Evolutionary conservation across 2,113 vertebrate species (phyloP).

Genomic region (Myodes glareolus): DNA sequence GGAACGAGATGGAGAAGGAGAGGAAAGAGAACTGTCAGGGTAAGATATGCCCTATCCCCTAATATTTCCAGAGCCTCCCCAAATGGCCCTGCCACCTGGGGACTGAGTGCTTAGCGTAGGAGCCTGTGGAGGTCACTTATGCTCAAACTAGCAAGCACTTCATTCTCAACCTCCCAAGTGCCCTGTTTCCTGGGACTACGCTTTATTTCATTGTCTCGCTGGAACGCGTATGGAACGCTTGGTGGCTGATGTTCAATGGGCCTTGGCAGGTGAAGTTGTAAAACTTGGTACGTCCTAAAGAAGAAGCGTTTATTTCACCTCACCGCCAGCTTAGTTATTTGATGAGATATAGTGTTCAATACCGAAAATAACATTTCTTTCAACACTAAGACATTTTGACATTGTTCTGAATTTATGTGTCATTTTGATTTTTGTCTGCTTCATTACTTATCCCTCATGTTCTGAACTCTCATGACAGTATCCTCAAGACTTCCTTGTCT

Average conservation of each 20-base stretch:
- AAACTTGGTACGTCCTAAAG: neutral
- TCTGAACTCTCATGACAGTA: constrained; percentile 19
- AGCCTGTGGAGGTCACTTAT: neutral
- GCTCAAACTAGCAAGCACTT: neutral
- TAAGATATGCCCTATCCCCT: neutral
- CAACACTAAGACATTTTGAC: neutral
- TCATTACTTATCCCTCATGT: neutral
- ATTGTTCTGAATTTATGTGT: neutral
- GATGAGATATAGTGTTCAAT: neutral
- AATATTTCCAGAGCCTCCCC: neutral
- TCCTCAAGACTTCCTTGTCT: neutral
- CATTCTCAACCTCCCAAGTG: neutral
- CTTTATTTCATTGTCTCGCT: neutral
- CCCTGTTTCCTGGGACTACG: neutral
- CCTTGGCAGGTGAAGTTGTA: neutral
- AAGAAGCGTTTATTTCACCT: neutral
- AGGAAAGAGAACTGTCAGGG: neutral
- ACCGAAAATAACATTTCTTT: neutral
- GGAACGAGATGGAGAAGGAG: neutral
- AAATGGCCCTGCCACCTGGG: no score
- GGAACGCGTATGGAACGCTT: neutral
- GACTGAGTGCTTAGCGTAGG: neutral
- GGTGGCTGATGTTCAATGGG: neutral
- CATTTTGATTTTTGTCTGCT: constrained; percentile 16
- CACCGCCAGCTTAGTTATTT: neutral